phyloP scores from a whole-genome alignment of 2,888 invertebrate species.

The Drosophila meridionalis region DNA sequence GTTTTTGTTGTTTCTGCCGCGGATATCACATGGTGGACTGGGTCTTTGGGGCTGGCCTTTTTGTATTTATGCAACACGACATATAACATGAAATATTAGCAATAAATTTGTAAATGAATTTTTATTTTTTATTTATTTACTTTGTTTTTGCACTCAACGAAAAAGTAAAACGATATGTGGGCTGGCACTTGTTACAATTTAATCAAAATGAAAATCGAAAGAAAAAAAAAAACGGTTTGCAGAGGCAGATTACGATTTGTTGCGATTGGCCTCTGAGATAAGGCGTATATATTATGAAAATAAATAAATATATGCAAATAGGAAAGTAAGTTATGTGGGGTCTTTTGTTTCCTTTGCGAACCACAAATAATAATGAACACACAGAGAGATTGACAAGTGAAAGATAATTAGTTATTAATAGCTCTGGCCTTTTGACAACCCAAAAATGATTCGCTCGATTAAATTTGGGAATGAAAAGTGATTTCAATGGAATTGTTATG shows the following conservation, averaged over 20 bases:
- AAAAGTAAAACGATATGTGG: slow-evolving; percentile 68
- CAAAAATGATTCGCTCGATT: background rate
- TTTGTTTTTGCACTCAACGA: slow-evolving; percentile 28
- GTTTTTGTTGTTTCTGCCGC: slow-evolving; percentile 38
- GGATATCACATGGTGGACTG: slow-evolving; percentile 35
- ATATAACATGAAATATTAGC: slow-evolving; percentile 78
- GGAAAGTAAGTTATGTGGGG: background rate
- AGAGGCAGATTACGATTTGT: slow-evolving; percentile 66
- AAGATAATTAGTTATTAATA: slow-evolving; percentile 40
- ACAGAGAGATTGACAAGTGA: slow-evolving; percentile 41
- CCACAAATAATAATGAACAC: background rate
- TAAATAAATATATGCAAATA: slow-evolving; percentile 7
- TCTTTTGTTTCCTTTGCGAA: background rate
- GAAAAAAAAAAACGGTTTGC: slow-evolving; percentile 35
- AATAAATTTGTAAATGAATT: slow-evolving; percentile 76
- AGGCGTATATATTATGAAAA: slow-evolving; percentile 26
- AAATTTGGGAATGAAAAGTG: background rate
- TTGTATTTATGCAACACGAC: slow-evolving; percentile 80
- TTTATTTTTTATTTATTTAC: slow-evolving; percentile 14
- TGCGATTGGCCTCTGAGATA: slow-evolving; percentile 58
- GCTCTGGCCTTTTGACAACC: slow-evolving; percentile 26
- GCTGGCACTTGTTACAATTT: slow-evolving; percentile 80
- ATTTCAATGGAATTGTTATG: background rate
- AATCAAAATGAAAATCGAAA: slow-evolving; percentile 66
- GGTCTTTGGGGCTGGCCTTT: slow-evolving; percentile 61